A percentile compares a stretch with the other conserved stretches of the same genome.
These are phyloP conservation scores for Ryuthela nishihirai DNA, from an alignment of 2,888 invertebrate genomes.

Conservation along the genomic window DNA sequence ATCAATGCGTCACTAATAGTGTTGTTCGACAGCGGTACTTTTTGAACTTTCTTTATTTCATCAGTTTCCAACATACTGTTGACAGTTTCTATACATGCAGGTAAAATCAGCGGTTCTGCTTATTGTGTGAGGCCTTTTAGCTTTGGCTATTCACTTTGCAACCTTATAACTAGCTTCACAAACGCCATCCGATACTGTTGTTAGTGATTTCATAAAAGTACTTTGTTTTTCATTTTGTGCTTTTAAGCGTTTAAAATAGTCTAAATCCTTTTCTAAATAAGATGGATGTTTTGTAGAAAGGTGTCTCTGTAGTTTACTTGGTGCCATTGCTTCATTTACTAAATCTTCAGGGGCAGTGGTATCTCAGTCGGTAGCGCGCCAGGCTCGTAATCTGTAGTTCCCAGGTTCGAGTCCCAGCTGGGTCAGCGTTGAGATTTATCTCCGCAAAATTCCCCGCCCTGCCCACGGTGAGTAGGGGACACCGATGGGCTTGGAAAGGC, in stretches of 20 bases:
- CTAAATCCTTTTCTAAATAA: neutral
- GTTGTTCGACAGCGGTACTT: slow-evolving; percentile 20
- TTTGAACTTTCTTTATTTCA: slow-evolving; percentile 3
- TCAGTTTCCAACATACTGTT: slow-evolving; percentile 10
- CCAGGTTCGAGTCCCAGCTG: no score
- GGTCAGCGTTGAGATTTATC: no score
- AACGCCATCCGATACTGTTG: neutral
- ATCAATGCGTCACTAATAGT: slow-evolving; percentile 10
- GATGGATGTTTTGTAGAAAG: neutral
- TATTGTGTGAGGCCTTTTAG: slow-evolving; percentile 35
- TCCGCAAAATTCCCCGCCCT: no score
- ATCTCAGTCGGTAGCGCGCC: no score
- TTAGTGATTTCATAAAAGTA: neutral
- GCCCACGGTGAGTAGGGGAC: no score
- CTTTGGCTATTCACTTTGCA: slow-evolving; percentile 3
- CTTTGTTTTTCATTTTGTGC: neutral
- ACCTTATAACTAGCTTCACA: neutral
- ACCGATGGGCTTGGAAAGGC: no score
- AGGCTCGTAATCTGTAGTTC: no score
- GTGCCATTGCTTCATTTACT: neutral
- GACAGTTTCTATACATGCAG: slow-evolving; percentile 17
- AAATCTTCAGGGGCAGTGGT: no score
- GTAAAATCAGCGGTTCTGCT: slow-evolving; percentile 30
- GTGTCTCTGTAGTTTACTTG: slow-evolving; percentile 1
- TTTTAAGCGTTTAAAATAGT: neutral